Conservation (phyloP, 2,888 invertebrate genomes). For the Brachyptera risi region DNA sequence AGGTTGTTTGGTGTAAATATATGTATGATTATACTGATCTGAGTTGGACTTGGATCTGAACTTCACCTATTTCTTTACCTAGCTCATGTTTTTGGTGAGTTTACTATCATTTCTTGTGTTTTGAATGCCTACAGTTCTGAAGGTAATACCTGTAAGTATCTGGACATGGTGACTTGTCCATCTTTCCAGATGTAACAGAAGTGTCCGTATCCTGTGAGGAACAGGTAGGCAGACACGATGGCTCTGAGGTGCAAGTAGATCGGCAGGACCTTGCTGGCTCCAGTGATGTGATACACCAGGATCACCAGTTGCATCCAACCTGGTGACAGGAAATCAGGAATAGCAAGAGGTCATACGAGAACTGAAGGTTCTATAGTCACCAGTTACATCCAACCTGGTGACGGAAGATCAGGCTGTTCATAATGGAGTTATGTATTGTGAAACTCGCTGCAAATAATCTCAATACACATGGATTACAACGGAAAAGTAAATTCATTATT, state of each 20-base stretch:
- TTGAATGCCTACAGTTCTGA: no score
- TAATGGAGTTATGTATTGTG: neutral
- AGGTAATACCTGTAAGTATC: conserved; percentile 68
- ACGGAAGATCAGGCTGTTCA: neutral
- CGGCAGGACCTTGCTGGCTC: conserved; percentile 80
- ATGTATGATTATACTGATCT: no score
- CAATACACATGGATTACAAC: no score
- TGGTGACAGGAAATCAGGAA: no score
- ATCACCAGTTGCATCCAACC: conserved; percentile 93
- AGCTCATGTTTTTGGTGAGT: no score
- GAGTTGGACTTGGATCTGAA: no score
- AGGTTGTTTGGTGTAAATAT: no score
- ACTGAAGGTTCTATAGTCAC: conserved; percentile 84
- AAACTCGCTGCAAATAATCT: neutral
- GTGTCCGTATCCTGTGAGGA: conserved; percentile 89
- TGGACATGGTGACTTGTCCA: conserved; percentile 70
- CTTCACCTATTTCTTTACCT: no score
- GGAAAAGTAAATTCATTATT: no score
- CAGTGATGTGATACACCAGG: conserved; percentile 91
- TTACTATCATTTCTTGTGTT: no score
- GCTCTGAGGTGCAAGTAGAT: conserved; percentile 92
- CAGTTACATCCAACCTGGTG: no score
- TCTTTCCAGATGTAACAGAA: conserved; percentile 90
- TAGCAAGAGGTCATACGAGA: neutral
- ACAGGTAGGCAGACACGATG: conserved; percentile 85